A percentile compares a stretch with the other conserved stretches of the same genome.
Evolutionary conservation across 2,113 vertebrate species (phyloP).

Genomic region (Sturnus vulgaris): DNA sequence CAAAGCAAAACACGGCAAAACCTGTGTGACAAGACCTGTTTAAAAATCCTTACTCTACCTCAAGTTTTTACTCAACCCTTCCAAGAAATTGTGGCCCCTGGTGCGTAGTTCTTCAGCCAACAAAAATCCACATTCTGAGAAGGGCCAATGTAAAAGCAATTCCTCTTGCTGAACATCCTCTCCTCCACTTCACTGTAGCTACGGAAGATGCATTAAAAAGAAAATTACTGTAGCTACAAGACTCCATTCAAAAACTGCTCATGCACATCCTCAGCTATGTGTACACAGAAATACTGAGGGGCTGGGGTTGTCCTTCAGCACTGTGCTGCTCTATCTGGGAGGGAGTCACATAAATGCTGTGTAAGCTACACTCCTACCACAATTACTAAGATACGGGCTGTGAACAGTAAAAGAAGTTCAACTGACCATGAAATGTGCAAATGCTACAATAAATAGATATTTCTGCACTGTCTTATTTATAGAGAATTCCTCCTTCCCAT

Average conservation of each 20-base stretch:
- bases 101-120: not conserved
- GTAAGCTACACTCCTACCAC: not conserved
- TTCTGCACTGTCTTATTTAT: not conserved
- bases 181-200: not conserved
- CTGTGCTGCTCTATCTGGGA: not conserved
- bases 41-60: not conserved
- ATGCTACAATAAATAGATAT: conserved; percentile 6
- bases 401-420: not conserved
- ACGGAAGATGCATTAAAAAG: not conserved
- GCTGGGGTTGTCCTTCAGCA: not conserved
- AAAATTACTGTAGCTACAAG: not conserved
- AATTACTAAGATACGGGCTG: not conserved
- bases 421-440: not conserved
- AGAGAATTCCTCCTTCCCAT: not conserved
- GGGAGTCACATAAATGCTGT: not conserved
- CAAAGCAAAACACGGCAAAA: not conserved
- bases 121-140: not conserved
- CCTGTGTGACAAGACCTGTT: fast-evolving
- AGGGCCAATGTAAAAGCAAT: not conserved
- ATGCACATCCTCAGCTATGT: not conserved
- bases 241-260: not conserved
- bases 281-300: not conserved
- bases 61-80: not conserved
- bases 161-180: not conserved
- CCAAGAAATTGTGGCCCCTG: not conserved